These are phyloP conservation scores for Nomada fabriciana DNA, from an alignment of 2,888 invertebrate species.

Conservation along the genomic window DNA sequence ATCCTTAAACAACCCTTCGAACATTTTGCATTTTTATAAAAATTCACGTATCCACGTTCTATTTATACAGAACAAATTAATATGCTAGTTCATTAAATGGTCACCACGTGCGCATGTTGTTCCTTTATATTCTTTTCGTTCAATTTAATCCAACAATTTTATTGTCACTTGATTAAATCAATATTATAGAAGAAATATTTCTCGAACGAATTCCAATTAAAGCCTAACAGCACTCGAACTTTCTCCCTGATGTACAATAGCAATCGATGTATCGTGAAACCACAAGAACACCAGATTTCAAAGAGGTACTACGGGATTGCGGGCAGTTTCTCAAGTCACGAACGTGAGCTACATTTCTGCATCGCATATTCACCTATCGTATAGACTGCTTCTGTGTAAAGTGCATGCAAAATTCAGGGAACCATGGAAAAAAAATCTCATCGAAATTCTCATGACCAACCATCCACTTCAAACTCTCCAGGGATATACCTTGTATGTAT, in stretches of 20 bases:
- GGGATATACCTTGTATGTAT: neutral
- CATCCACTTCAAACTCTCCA: neutral
- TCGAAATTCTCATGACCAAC: neutral
- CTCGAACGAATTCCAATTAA: conserved; percentile 4
- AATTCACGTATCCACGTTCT: no score
- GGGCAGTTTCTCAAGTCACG: conserved; percentile 7
- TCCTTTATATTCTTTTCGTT: neutral
- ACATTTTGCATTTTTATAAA: no score
- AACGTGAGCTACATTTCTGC: conserved; percentile 26
- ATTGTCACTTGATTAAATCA: neutral
- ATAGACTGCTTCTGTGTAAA: neutral
- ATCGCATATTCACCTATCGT: neutral
- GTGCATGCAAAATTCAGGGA: neutral
- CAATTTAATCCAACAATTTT: neutral
- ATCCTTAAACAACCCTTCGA: no score
- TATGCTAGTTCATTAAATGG: no score
- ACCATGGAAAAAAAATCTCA: neutral
- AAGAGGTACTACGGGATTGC: neutral
- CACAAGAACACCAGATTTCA: conserved; percentile 26
- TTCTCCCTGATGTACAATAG: neutral
- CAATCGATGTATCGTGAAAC: conserved; percentile 11
- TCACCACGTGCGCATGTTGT: no score
- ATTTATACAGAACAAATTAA: no score
- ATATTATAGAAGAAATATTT: neutral
- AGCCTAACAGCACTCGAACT: neutral